These are phyloP conservation scores for Microctonus hyperodae DNA, from an alignment of 2,888 invertebrate genomes.

Conservation along the genomic window DNA sequence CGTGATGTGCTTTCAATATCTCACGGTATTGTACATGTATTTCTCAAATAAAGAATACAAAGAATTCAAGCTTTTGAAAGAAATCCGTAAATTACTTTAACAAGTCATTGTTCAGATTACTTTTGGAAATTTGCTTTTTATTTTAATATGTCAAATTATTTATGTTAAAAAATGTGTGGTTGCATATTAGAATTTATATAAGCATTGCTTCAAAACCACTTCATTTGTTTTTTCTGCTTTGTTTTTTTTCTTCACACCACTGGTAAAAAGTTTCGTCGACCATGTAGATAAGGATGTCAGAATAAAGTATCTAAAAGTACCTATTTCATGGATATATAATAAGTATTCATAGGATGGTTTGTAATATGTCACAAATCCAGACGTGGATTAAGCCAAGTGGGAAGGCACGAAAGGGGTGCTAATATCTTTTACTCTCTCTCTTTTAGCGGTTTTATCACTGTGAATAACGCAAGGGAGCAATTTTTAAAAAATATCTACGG, in stretches of 20 bases:
- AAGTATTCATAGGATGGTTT: constrained; percentile 50
- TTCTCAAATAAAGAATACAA: not conserved
- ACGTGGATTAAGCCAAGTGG: constrained; percentile 44
- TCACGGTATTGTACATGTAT: not conserved
- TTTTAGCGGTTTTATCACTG: not conserved
- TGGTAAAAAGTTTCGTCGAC: not conserved
- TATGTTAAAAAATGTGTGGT: not conserved
- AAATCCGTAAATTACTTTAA: not conserved
- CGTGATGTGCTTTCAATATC: constrained; percentile 4
- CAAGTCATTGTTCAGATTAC: not conserved
- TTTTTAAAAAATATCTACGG: constrained; percentile 29
- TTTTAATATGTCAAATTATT: not conserved
- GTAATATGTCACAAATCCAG: constrained; percentile 49
- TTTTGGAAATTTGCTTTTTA: not conserved
- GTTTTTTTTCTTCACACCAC: not conserved
- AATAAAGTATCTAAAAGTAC: not conserved
- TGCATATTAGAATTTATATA: not conserved
- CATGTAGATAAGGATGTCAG: not conserved
- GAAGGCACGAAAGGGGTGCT: constrained; percentile 28
- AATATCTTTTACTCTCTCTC: constrained; percentile 24
- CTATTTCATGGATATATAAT: constrained; percentile 6
- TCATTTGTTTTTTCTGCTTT: not conserved
- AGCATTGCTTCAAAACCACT: not conserved
- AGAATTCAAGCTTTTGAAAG: not conserved
- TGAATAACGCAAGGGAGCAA: not conserved